Conservation (phyloP, 2,113 vertebrate species). For the Carassius auratus region DNA sequence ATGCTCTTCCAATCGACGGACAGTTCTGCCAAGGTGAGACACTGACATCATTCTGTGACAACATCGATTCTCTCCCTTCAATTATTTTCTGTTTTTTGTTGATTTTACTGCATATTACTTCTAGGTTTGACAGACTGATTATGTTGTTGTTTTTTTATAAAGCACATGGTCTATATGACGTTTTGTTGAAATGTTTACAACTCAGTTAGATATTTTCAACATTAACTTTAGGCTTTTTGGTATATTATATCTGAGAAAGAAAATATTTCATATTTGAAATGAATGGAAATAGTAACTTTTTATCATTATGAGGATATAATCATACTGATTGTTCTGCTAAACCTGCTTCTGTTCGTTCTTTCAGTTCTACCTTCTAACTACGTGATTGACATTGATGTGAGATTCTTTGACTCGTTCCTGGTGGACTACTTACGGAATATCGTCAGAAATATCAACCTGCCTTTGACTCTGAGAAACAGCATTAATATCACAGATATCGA, state of each 20-base stretch:
- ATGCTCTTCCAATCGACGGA: slow-evolving; percentile 30
- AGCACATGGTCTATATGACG: neutral
- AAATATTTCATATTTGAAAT: too few species aligned
- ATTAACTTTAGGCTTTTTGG: too few species aligned
- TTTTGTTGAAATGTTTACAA: neutral
- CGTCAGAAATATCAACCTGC: neutral
- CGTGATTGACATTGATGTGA: slow-evolving; percentile 7
- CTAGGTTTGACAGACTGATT: too few species aligned
- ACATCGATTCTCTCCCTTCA: neutral
- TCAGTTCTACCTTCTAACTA: neutral
- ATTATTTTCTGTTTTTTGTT: too few species aligned
- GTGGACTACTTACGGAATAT: neutral
- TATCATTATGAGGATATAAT: neutral
- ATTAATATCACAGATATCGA: too few species aligned
- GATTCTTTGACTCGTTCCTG: slow-evolving; percentile 7
- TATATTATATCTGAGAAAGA: too few species aligned
- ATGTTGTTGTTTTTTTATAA: too few species aligned
- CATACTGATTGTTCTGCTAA: neutral
- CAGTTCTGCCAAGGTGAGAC: slow-evolving; percentile 18
- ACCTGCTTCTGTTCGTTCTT: slow-evolving; percentile 8
- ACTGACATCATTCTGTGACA: neutral
- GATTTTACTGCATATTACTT: too few species aligned
- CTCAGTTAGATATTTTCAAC: too few species aligned
- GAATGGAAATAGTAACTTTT: too few species aligned
- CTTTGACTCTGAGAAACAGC: too few species aligned